These are phyloP conservation scores for Gambusia affinis DNA, from an alignment of 2,113 vertebrate genomes.

Conservation along the genomic window DNA sequence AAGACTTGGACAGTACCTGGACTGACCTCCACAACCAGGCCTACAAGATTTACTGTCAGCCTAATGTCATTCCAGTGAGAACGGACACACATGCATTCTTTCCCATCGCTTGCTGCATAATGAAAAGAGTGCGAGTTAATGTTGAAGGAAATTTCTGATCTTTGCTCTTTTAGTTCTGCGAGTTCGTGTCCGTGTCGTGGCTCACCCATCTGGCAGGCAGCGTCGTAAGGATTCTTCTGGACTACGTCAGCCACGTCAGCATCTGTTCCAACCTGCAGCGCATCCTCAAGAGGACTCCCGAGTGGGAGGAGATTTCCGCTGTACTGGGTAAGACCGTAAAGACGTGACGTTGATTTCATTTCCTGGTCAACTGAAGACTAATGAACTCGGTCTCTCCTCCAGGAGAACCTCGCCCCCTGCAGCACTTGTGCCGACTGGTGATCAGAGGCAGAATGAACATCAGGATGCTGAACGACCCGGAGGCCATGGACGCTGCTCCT, in stretches of 20 bases:
- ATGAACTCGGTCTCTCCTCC: constrained; percentile 10
- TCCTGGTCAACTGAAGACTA: neutral
- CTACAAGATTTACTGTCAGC: constrained; percentile 47
- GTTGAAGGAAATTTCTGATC: too few species aligned
- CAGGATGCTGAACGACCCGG: constrained; percentile 75
- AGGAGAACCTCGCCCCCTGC: constrained; percentile 87
- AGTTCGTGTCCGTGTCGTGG: constrained; percentile 86
- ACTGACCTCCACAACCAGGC: constrained; percentile 55
- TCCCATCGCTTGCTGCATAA: neutral
- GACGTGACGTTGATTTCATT: accelerated
- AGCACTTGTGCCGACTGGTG: constrained; percentile 87
- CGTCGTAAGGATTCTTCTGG: constrained; percentile 82
- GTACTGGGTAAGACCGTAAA: constrained; percentile 80
- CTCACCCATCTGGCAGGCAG: constrained; percentile 82
- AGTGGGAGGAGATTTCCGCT: constrained; percentile 86
- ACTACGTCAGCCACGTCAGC: constrained; percentile 84
- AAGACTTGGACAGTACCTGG: constrained; percentile 79
- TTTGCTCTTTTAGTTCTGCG: constrained; percentile 85
- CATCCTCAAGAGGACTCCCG: constrained; percentile 79
- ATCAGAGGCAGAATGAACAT: constrained; percentile 82
- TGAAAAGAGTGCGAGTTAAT: neutral
- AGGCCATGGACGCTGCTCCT: constrained; percentile 73
- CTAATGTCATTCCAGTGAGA: constrained; percentile 64
- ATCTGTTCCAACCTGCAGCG: constrained; percentile 83
- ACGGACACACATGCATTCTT: neutral